phyloP scores from a whole-genome alignment of 30 jellyfish, hydroid and myxozoan genomes.

The Catostylus mosaicus region DNA sequence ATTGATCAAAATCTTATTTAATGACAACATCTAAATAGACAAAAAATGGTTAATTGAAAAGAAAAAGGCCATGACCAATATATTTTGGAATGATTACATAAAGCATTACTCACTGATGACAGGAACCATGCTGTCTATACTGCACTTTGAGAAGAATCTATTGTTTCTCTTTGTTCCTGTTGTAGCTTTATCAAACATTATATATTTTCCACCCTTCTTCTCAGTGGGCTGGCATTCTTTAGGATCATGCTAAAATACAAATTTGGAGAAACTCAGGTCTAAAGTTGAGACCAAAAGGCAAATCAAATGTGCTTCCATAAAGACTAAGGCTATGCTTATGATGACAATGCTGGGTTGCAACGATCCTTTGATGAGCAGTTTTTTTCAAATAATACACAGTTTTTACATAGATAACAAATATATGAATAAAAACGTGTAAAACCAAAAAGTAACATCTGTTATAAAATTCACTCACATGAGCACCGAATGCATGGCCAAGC shows the following conservation, averaged over 20 bases:
- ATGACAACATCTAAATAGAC: too few relatives aligned
- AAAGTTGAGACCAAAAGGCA: neutral
- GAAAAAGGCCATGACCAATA: too few relatives aligned
- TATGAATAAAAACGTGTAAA: too few relatives aligned
- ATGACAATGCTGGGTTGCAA: too few relatives aligned
- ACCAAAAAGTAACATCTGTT: too few relatives aligned
- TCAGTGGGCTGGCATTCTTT: conserved; percentile 73
- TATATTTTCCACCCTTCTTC: conserved; percentile 78
- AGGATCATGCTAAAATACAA: conserved; percentile 86
- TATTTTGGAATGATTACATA: too few relatives aligned
- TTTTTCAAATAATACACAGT: too few relatives aligned
- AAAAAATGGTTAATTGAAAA: too few relatives aligned
- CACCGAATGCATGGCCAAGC: conserved; percentile 96
- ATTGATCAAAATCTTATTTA: neutral
- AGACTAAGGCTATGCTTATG: too few relatives aligned
- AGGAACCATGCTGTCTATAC: conserved; percentile 92
- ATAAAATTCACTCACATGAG: conserved; percentile 86
- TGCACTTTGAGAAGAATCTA: conserved; percentile 80
- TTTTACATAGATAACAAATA: too few relatives aligned
- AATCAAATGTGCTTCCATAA: too few relatives aligned
- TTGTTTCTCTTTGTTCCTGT: conserved; percentile 75
- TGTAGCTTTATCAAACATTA: conserved; percentile 93
- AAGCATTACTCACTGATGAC: conserved; percentile 79
- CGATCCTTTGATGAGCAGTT: too few relatives aligned
- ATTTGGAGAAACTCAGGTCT: neutral